Evolutionary conservation across 53 echinoderm and acorn worm genomes (phyloP).

Genomic region (Holothuria scabra): DNA sequence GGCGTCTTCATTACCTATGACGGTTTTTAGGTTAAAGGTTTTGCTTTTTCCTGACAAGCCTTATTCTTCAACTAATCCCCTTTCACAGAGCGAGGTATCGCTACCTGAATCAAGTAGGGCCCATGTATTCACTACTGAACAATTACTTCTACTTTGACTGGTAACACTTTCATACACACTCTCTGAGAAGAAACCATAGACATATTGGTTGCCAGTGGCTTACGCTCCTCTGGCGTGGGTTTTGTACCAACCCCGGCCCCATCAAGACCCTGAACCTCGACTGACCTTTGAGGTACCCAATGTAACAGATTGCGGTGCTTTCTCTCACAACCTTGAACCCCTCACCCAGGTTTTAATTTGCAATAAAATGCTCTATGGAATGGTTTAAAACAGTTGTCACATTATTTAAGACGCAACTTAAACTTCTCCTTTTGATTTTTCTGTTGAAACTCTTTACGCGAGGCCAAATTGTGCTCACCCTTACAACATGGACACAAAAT

Average conservation of each 20-base stretch:
- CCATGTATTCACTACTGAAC: constrained; percentile 47
- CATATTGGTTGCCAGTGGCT: too few species aligned
- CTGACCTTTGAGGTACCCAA: background rate
- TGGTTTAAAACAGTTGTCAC: too few species aligned
- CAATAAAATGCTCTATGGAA: too few species aligned
- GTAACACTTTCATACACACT: constrained; percentile 16
- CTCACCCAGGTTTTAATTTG: too few species aligned
- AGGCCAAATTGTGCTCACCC: too few species aligned
- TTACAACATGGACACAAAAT: too few species aligned
- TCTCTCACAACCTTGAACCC: too few species aligned
- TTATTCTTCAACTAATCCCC: constrained; percentile 41
- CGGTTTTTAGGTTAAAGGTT: constrained; percentile 22
- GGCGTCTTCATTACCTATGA: background rate
- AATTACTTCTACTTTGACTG: constrained; percentile 5
- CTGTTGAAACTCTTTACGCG: too few species aligned
- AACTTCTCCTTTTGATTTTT: constrained; percentile 29
- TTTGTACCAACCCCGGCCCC: background rate
- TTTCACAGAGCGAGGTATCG: constrained; percentile 55
- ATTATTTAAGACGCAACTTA: constrained; percentile 38
- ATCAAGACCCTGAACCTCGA: too few species aligned
- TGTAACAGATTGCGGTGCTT: too few species aligned
- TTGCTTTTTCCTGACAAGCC: constrained; percentile 15
- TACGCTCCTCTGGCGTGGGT: background rate
- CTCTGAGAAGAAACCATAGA: too few species aligned
- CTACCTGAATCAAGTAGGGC: too few species aligned